Base-by-base conservation (phyloP, 2,888 invertebrate species). In the Osedax frankpressi region DNA sequence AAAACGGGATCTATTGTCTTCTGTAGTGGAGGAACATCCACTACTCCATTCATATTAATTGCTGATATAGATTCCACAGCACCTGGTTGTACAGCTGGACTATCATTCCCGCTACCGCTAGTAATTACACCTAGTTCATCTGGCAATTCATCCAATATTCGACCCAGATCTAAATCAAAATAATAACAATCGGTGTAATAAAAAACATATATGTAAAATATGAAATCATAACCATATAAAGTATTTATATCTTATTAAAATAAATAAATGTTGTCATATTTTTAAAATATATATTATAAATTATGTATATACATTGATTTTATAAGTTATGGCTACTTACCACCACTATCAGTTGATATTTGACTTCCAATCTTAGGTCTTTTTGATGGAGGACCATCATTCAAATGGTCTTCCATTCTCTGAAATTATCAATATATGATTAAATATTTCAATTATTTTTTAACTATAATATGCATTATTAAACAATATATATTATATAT, bases 101-200 rank as follows among this genome's bases (percentile, higher is more conserved):
- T 70, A n/a, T n/a, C n/a, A n/a, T n/a, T n/a, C n/a, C 67, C 65
- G 28, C 72, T 68, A 28, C 27, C 28, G 29, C 63, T 72, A 59
- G 62, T 68, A 6, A 75, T 63, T 28, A 71, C 73, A 24, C 65
- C 79, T 71, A 82, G 77, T 74, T 82, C 82, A 80, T 82, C 82
- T 63, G 82, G 82, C 68, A 82, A 77, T 72, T 80, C 82, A 72
- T 78, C 78, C 75, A 77, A 76, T 62, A 80, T 72, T 28, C 75
- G 75, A 30, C 74, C 75, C 63, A 76, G 69, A 30, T 75, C 74
- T 76, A 72, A 60, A 75, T 72, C 26, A 70, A 29, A 59, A 73
- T 14, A 65, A n/a, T 65, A 14, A 28, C 28, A 2, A 27, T 28
- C n/a, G 14, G 1, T 2, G n/a, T 2, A 28, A 65, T 19, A 27